Base-by-base conservation (phyloP, 2,113 vertebrate genomes). In the Poecilia latipinna region DNA sequence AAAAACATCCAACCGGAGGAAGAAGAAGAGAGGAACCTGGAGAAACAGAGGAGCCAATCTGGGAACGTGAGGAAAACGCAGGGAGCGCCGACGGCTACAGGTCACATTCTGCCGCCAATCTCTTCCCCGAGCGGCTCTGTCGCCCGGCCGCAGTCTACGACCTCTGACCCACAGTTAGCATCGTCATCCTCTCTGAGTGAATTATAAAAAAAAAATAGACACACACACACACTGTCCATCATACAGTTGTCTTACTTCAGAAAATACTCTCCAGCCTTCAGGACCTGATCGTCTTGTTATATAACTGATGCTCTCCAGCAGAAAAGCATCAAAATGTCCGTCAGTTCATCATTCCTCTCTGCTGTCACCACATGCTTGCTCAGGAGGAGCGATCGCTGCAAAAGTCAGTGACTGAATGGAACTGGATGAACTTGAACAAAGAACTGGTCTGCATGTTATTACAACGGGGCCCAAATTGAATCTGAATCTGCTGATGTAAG, bases 81-180 rank as follows among this genome's bases (percentile, higher is more conserved):
- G 51, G 39, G 29, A 12, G 61, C 42, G 0, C 0, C 92, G 74
- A 94, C 92, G 65, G 68, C 90, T 0, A 57, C 82, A 2, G 91
- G 92, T 69, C 89, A 94, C 0, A 70, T 91, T 35, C 78, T 96
- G 24, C 94, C 96, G 24, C 93, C 94, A 1, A 91, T 92, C 10
- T 64, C 83, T 42, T n/a, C 83, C 15, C 82, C 86, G 0, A 2
- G 42, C 12, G 61, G 68, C 8, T 51, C 73, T 3, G 44, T 1
- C 24, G 78, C 63, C 65, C 72, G 44, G 63, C 75, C 0, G 0
- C n/a, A 1, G 4, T 73, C 78, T 79, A 44, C 4, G 39, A 62
- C 65, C 19, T 73, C 78, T 62, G 57, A 39, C 29, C 57, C 44
- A 65, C 79, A 79, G 35, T 65, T 39, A 61, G 33, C 79, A 0